These are phyloP conservation scores for Enteromius afrohamiltoni DNA, from an alignment of 2,797 vertebrate genomes.

Conservation along the genomic window DNA sequence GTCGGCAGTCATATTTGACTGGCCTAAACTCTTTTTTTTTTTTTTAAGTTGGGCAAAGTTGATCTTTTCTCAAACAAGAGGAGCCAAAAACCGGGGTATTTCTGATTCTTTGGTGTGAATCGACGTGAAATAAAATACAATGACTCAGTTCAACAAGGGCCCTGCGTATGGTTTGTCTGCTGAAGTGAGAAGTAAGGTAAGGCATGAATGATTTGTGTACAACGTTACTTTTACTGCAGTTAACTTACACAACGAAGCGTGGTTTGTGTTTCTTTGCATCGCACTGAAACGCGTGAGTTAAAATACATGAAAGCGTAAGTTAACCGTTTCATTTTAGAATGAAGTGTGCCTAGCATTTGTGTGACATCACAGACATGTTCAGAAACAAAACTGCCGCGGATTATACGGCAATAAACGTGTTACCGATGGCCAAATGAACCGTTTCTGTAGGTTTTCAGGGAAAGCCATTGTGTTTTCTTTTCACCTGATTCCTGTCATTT, in stretches of 20 bases:
- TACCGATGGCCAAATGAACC: neutral
- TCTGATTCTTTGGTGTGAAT: slow-evolving; percentile 7
- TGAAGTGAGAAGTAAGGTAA: slow-evolving; percentile 68
- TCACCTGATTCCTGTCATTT: neutral
- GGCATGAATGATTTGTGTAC: neutral
- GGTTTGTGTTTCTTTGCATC: neutral
- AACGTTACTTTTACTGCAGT: neutral
- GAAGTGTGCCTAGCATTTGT: neutral
- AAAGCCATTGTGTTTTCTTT: slow-evolving; percentile 12
- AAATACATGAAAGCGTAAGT: neutral
- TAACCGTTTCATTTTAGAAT: neutral
- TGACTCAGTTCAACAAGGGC: slow-evolving; percentile 68
- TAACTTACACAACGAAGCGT: neutral
- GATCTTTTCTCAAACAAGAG: neutral
- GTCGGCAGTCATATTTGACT: slow-evolving; percentile 40
- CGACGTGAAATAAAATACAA: slow-evolving; percentile 48
- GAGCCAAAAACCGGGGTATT: neutral
- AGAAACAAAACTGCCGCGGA: neutral
- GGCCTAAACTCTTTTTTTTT: slow-evolving; percentile 12
- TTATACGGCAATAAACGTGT: too few species aligned
- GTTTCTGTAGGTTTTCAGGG: neutral
- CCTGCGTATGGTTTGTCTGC: slow-evolving; percentile 67
- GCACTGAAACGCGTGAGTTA: neutral
- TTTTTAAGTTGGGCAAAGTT: neutral
- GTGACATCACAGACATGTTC: neutral